Conservation (phyloP, 2,113 vertebrate species). For the Donacobius atricapilla region DNA sequence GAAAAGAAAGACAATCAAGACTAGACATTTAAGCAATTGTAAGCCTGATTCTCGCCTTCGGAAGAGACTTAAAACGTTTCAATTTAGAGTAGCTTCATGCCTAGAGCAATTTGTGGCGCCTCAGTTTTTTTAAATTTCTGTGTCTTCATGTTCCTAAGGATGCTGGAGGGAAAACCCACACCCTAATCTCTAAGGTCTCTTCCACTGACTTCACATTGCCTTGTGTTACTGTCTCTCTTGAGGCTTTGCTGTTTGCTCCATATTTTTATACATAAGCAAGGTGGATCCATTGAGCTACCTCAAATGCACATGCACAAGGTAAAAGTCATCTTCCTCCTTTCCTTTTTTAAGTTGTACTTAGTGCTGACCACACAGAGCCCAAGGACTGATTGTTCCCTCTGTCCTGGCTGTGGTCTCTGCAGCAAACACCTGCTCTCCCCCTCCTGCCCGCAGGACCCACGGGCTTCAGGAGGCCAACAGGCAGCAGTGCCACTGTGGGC, state of each 20-base stretch:
- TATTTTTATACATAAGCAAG: not conserved
- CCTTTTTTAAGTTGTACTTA: not conserved
- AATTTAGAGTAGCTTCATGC: not conserved
- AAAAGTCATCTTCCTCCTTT: not conserved
- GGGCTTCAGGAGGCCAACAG: fast-evolving
- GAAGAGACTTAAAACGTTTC: not conserved
- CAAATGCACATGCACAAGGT: not conserved
- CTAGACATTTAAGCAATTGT: not conserved
- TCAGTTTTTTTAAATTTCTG: not conserved
- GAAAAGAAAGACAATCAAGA: not conserved
- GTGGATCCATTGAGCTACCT: not conserved
- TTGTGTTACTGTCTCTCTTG: not conserved
- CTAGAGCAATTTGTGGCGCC: not conserved
- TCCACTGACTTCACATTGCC: not conserved
- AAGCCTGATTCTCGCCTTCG: not conserved
- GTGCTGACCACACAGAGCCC: not conserved
- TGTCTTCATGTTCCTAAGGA: not conserved
- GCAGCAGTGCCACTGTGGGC: fast-evolving
- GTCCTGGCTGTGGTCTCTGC: not conserved
- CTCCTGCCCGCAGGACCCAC: fast-evolving
- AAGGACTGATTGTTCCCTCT: not conserved
- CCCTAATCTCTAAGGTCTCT: not conserved
- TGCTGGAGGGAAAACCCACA: not conserved
- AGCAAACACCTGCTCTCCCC: not conserved
- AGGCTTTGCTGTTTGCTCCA: not conserved